Base-by-base conservation (phyloP, 1,140 invertebrate species). In the Platyura marginata region DNA sequence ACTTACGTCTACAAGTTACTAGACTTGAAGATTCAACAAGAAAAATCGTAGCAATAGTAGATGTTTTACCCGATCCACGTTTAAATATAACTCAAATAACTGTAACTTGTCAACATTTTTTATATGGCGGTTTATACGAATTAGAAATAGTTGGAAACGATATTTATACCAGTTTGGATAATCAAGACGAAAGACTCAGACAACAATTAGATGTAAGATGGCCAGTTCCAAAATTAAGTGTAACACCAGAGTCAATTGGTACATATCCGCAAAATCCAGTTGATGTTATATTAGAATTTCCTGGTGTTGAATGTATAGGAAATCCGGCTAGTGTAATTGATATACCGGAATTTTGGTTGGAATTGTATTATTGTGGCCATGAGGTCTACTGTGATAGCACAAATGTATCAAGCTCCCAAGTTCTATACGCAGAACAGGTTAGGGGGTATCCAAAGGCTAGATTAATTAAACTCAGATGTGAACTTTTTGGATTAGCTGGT, bases 231-330 rank as follows among this genome's bases (percentile, higher is more conserved):
- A 74, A 72, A 45, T 58, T 87, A 42, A 69, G 68, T 13, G 64
- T 85, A 21, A 76, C 74, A 41, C 79, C 81, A 1, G 74, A 79
- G 50, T 69, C 75, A 40, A 72, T 85, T 20, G 69, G 71, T 44
- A 86, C 82, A n/a, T 86, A 84, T 61, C 81, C 81, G 5, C 75
- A 73, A 48, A 61, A 67, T 39, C 69, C 78, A 3, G 76, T 87
- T 38, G 71, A 69, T 34, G 77, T 77, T 1, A 77, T 73, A 1
- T 50, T 86, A 23, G 73, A 78, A 50, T 85, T 84, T 52, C 70
- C 75, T 2, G 74, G 71, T 39, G 71, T 79, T 0, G 70, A 73
- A 29, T 84, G 81, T 53, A 47, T 56, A 25, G 59, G 63, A 5
- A 48, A 47, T 1, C 53, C 56, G 18, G 51, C 61, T 16, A 66